phyloP scores from a whole-genome alignment of 2,113 vertebrate species.

The Centropus bengalensis region DNA sequence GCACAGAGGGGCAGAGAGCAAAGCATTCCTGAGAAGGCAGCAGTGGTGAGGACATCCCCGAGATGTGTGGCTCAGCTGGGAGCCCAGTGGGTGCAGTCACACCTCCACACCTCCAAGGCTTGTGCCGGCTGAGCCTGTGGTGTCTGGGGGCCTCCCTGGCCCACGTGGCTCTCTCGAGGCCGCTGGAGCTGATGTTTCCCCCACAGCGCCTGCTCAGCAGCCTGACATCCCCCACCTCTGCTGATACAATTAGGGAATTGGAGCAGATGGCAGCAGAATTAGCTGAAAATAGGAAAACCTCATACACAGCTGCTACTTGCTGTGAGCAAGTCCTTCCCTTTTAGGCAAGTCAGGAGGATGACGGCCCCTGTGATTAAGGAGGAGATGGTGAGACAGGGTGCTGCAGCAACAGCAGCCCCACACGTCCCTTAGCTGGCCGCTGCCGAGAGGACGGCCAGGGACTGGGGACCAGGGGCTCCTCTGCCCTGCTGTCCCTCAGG shows the following conservation, averaged over 20 bases:
- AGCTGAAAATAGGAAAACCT: background rate
- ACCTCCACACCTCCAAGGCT: accelerated
- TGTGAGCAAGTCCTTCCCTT: background rate
- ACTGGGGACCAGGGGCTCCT: accelerated
- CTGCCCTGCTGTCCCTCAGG: background rate
- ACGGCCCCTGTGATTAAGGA: background rate
- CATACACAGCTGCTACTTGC: background rate
- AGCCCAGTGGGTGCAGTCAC: accelerated
- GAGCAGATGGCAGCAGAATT: slow-evolving; percentile 23
- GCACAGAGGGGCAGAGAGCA: background rate
- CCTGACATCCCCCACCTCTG: background rate
- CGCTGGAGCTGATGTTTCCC: background rate
- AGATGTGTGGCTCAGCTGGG: background rate
- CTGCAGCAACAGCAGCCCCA: background rate
- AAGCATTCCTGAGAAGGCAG: background rate
- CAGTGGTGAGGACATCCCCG: background rate
- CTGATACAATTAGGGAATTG: background rate
- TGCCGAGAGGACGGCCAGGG: accelerated
- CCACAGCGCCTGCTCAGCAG: background rate
- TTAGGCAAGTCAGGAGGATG: background rate
- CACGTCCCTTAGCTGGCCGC: background rate
- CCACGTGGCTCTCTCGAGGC: background rate
- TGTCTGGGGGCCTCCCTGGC: background rate
- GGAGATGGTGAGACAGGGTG: background rate
- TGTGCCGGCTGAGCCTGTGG: background rate